Evolutionary conservation across 2,888 invertebrate species (phyloP).

Genomic region (Ennomos quercinarius): DNA sequence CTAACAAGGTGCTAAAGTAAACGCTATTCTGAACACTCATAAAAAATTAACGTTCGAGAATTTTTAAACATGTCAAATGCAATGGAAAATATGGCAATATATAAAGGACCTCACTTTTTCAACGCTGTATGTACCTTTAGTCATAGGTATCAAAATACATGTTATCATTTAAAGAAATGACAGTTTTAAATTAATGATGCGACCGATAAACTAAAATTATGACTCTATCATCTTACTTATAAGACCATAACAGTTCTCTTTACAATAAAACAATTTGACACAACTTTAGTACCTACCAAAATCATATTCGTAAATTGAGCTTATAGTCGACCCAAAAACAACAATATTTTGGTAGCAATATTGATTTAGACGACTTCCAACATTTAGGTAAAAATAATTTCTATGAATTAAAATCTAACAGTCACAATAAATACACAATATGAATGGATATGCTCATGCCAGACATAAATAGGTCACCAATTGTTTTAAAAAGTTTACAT

Average conservation of each 20-base stretch:
- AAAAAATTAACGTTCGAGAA: slow-evolving; percentile 67
- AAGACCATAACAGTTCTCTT: slow-evolving; percentile 23
- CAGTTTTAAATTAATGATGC: slow-evolving; percentile 6
- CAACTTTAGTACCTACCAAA: slow-evolving; percentile 16
- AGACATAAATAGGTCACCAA: background rate
- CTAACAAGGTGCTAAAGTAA: slow-evolving; percentile 79
- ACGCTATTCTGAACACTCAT: slow-evolving; percentile 69
- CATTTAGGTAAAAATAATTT: no score
- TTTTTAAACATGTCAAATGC: slow-evolving; percentile 57
- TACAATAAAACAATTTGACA: slow-evolving; percentile 15
- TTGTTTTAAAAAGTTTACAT: slow-evolving; percentile 5
- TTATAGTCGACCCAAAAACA: slow-evolving; percentile 33
- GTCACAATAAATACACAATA: no score
- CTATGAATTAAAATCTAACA: no score
- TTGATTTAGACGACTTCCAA: no score
- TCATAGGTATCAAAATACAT: slow-evolving; percentile 2
- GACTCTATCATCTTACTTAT: slow-evolving; percentile 32
- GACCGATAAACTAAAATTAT: slow-evolving; percentile 30
- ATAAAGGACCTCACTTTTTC: slow-evolving; percentile 33
- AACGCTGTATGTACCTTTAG: slow-evolving; percentile 13
- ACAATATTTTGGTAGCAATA: slow-evolving; percentile 2
- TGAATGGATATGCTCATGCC: background rate
- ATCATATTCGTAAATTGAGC: slow-evolving; percentile 31
- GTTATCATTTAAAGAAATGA: slow-evolving; percentile 3
- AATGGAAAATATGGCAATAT: slow-evolving; percentile 47